phyloP scores from a whole-genome alignment of 2,113 vertebrate genomes.

The Australoheros scitulus region DNA sequence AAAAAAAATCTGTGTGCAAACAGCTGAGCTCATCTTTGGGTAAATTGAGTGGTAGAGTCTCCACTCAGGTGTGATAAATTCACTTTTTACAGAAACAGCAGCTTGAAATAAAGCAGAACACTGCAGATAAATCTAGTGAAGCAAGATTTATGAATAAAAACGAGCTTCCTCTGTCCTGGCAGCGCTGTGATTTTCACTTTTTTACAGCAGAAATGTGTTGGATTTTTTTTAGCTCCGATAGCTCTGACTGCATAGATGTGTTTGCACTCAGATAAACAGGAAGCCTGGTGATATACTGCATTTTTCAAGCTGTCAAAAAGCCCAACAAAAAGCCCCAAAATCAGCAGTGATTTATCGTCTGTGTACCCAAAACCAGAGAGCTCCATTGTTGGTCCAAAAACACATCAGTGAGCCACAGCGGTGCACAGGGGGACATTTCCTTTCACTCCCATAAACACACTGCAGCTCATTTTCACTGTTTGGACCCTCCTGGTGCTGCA shows the following conservation, averaged over 20 bases:
- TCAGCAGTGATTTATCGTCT: neutral
- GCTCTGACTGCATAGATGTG: neutral
- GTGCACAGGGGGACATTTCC: neutral
- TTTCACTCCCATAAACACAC: neutral
- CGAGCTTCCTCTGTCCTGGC: neutral
- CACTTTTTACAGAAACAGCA: neutral
- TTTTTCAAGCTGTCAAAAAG: neutral
- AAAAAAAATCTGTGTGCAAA: constrained; percentile 11
- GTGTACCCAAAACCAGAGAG: neutral
- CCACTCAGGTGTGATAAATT: constrained; percentile 3
- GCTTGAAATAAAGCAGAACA: neutral
- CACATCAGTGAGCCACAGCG: neutral
- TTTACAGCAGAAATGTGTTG: neutral
- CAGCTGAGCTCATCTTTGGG: constrained; percentile 22
- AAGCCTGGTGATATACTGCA: neutral
- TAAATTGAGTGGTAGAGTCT: neutral
- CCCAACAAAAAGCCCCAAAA: neutral
- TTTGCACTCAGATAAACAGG: neutral
- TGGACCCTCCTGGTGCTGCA: neutral
- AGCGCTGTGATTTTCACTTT: neutral
- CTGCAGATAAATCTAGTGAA: neutral
- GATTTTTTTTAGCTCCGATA: neutral
- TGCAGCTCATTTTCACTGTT: neutral
- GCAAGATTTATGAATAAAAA: neutral
- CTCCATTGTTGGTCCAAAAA: neutral